Evolutionary conservation across 2,113 vertebrate species (phyloP).

Genomic region (Larimichthys crocea): DNA sequence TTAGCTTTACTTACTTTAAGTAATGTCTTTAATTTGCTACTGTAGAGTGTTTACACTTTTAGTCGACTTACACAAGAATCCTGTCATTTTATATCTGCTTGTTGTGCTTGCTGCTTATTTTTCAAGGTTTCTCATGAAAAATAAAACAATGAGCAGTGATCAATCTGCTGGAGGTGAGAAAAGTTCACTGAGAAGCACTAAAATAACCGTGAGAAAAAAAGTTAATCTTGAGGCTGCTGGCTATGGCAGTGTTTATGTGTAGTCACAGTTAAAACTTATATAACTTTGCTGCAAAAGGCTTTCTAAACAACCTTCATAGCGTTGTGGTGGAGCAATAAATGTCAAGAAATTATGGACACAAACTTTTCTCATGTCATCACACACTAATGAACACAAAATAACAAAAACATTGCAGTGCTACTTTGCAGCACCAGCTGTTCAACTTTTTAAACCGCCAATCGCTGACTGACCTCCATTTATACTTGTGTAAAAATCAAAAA

Average conservation of each 20-base stretch:
- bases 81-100: neutral
- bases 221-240: neutral
- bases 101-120: neutral
- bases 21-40: neutral
- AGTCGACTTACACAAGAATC: neutral
- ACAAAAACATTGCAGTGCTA: too few species aligned
- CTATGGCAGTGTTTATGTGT: neutral
- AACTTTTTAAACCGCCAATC: too few species aligned
- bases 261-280: neutral
- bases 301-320: too few species aligned
- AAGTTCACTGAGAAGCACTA: neutral
- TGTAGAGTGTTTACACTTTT: neutral
- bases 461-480: too few species aligned
- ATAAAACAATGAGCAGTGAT: neutral
- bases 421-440: too few species aligned
- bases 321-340: too few species aligned
- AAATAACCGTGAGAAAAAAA: neutral
- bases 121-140: neutral
- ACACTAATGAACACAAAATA: too few species aligned
- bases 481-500: too few species aligned
- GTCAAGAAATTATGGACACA: too few species aligned
- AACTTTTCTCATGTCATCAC: too few species aligned
- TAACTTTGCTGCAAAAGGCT: too few species aligned
- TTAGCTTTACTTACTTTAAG: neutral
- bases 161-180: neutral